These are phyloP conservation scores for Galbula dea DNA, from an alignment of 2,113 vertebrate genomes.

Conservation along the genomic window DNA sequence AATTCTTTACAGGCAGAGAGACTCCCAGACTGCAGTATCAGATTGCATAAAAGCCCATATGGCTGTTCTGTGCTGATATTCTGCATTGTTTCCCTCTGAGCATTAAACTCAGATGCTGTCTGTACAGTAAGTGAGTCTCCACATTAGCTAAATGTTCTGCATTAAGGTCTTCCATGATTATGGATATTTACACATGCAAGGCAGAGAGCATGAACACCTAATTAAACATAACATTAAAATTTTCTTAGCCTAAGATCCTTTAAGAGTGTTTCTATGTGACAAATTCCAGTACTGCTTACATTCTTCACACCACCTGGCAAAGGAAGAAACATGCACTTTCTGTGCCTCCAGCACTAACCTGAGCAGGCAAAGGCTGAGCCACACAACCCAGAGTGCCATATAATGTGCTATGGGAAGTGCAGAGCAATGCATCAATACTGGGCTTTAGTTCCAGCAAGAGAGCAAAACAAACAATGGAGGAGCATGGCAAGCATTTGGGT, in stretches of 20 bases:
- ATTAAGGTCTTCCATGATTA: not conserved
- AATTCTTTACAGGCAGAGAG: not conserved
- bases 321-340: accelerated
- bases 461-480: not conserved
- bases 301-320: not conserved
- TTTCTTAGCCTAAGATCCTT: not conserved
- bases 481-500: not conserved
- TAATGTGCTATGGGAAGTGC: accelerated
- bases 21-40: not conserved
- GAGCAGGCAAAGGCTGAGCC: not conserved
- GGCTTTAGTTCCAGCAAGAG: not conserved
- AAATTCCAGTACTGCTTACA: not conserved
- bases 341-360: not conserved
- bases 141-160: not conserved
- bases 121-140: not conserved
- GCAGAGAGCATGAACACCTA: not conserved
- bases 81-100: not conserved
- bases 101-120: not conserved
- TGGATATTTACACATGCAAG: not conserved
- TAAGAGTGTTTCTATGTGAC: not conserved
- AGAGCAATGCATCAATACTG: not conserved
- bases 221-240: not conserved
- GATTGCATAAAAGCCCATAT: not conserved
- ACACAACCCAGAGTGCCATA: accelerated
- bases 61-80: not conserved